Evolutionary conservation across 2,113 vertebrate genomes (phyloP), one percentile per base, ranked within the genome.

Genomic region (Gymnocephalus cernua): DNA sequence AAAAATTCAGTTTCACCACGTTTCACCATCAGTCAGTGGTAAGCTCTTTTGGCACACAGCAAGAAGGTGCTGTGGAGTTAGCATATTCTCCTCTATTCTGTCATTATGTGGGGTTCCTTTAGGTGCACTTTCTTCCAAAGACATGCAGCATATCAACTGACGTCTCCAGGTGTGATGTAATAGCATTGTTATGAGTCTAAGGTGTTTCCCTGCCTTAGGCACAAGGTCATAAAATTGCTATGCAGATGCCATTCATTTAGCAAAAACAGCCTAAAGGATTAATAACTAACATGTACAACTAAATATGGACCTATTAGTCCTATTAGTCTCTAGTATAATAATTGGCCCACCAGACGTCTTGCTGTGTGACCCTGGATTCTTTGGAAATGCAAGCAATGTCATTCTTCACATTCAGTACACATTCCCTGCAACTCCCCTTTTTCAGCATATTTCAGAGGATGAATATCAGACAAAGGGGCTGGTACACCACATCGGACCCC

Each of bases 341-440:
- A 83, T 32, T 80, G 58, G 69, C 38, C 14, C 16, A 50, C 51
- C 44, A 21, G 77, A 81, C 5, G 3, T 63, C 77, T 65, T 58
- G 62, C 83, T 73, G 12, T 64, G 53, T 88, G 81, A 86, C 35
- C 74, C 35, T 25, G 0, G 35, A 76, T 82, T 77, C 62, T 83
- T 57, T 56, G 64, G 47, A 73, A 88, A 79, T 59, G 73, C 56
- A 79, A 86, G 91, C 77, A 85, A 15, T 51, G 32, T 71, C 89
- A 90, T 94, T 91, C 85, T 71, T 90, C 76, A 89, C 88, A 88
- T 91, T 92, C 88, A 74, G 58, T 56, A 45, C 71, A 72, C 77
- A 54, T 89, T 90, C 79, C 83, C 69, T 57, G 41, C n/a, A 44
- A 62, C 81, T 81, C 75, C 86, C 68, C 27, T 62, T 2, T 78